phyloP scores from a whole-genome alignment of 1,140 invertebrate genomes.

The Pogonomyrmex californicus region DNA sequence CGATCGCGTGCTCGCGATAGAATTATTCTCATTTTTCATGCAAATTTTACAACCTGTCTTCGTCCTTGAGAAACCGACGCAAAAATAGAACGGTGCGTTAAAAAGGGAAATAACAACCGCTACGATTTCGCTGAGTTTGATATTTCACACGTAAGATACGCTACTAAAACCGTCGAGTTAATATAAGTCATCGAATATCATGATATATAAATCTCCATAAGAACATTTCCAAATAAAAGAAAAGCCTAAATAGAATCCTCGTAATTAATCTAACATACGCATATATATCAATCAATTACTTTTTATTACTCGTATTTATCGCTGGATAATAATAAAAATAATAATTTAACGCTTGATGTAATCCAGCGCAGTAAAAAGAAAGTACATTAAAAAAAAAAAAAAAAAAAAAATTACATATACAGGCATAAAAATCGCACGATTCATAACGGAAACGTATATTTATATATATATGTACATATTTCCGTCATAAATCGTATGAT shows the following conservation, averaged over 20 bases:
- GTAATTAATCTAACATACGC: neutral
- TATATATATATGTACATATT: constrained; percentile 5
- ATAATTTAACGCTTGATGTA: neutral
- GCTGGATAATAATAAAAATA: neutral
- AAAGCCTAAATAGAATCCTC: neutral
- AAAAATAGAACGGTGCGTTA: neutral
- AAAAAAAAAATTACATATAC: neutral
- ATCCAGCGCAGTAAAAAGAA: neutral
- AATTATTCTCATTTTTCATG: constrained; percentile 33
- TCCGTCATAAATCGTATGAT: constrained; percentile 8
- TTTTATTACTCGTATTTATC: neutral
- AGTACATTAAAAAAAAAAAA: neutral
- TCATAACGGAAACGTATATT: neutral
- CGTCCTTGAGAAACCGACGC: constrained; percentile 32
- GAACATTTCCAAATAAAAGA: neutral
- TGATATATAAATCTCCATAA: neutral
- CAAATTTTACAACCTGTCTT: constrained; percentile 3
- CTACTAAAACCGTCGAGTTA: neutral
- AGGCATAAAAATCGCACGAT: neutral
- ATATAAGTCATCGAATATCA: neutral
- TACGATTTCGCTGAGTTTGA: neutral
- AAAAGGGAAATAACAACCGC: neutral
- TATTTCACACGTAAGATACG: neutral
- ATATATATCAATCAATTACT: neutral
- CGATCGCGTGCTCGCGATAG: constrained; percentile 34